Base-by-base conservation (phyloP, 2,797 vertebrate genomes). In the Philypnodon macrostomus region DNA sequence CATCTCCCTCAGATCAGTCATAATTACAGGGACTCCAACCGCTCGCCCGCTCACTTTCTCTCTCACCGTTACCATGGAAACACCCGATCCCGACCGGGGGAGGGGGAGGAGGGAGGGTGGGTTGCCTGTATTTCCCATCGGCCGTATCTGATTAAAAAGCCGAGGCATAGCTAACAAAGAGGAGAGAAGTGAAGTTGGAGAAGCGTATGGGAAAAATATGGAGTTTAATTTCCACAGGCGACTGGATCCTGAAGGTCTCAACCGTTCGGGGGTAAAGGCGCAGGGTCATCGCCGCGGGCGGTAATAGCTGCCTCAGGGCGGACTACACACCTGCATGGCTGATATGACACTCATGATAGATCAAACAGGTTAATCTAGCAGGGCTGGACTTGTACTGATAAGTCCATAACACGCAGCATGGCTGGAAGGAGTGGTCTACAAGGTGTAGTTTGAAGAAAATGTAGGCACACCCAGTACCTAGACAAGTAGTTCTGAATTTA, bases 141-240 rank as follows among this genome's bases (percentile, higher is more conserved):
- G 79, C 74, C 67, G 53, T 68, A 77, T 83, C 75, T 80, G 74
- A 81, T 80, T 83, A 66, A 81, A 81, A 81, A 57, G n/a, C 33
- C 21, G 9, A 14, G 47, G 50, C 61, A 53, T 63, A 57, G 70
- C 61, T 69, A 68, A 81, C 70, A 73, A 73, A 69, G 35, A 42
- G 39, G n/a, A 9, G 5, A 7, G 38, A 33, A 26, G n/a, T 7
- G 8, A 13, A 19, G 5, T 13, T 14, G 2, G 3, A 3, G 5
- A 13, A 12, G 2, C 6, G 16, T 31, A 5, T 7, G 6, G 17
- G 4, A 39, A 14, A 14, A 16, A 13, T 12, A 24, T 16, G 17
- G 18, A 13, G 55, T 58, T 68, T 76, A 51, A 70, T 77, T 82
- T 77, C 58, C 64, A 72, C 73, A 75, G 49, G 0, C 54, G 15